Evolutionary conservation across 2,113 vertebrate species (phyloP).

Genomic region (Syrrhaptes paradoxus): DNA sequence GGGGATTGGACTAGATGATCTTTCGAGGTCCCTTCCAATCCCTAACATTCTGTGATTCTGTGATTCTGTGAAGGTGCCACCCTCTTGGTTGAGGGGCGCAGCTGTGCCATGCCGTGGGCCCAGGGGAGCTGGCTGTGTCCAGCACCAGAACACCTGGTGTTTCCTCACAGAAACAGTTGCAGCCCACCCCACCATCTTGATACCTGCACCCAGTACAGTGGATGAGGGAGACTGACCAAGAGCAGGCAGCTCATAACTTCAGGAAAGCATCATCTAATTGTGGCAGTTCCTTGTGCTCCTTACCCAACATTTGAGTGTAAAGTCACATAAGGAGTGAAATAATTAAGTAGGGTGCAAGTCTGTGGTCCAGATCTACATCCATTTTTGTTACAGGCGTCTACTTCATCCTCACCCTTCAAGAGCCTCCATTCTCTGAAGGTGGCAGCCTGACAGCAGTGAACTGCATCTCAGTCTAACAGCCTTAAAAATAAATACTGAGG

Average conservation of each 20-base stretch:
- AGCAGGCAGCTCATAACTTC: not conserved
- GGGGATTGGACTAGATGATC: too few species aligned
- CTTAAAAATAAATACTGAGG: constrained; percentile 16
- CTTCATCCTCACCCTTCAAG: not conserved
- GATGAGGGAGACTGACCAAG: not conserved
- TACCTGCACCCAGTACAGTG: too few species aligned
- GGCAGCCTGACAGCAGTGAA: not conserved
- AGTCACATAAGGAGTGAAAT: not conserved
- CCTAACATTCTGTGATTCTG: too few species aligned
- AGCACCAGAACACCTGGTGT: fast-evolving
- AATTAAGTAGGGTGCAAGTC: not conserved
- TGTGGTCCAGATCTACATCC: not conserved
- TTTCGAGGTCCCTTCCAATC: too few species aligned
- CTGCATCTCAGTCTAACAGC: not conserved
- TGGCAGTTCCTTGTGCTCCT: not conserved
- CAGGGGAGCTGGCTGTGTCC: fast-evolving
- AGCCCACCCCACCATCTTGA: not conserved
- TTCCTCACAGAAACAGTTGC: not conserved
- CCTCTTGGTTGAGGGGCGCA: not conserved
- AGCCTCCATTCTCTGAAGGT: not conserved
- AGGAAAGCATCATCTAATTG: not conserved
- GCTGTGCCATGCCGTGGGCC: not conserved
- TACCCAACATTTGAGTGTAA: not conserved
- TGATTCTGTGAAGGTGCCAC: too few species aligned
- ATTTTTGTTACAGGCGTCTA: not conserved